Conservation (phyloP, 2,888 invertebrate genomes). For the Cantharis flavilabris region DNA sequence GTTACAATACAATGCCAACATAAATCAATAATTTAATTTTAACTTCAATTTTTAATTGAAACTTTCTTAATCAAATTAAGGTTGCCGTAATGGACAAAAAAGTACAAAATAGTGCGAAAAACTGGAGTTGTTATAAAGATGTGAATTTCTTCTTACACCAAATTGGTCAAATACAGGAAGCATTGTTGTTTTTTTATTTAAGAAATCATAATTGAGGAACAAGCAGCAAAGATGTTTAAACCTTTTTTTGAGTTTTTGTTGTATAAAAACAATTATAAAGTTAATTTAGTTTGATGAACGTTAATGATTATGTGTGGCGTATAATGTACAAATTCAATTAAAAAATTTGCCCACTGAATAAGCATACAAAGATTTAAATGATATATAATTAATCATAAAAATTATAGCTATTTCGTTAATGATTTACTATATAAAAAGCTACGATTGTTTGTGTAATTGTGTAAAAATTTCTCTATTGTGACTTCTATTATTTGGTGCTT, state of each 20-base stretch:
- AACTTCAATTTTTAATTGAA: background rate
- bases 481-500: background rate
- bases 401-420: conserved; percentile 1
- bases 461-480: background rate
- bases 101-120: background rate
- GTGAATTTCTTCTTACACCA: background rate
- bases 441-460: background rate
- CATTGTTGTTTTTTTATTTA: background rate
- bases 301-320: background rate
- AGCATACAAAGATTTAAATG: conserved; percentile 2
- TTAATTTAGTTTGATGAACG: background rate
- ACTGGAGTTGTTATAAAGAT: background rate
- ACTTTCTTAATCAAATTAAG: background rate
- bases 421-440: background rate
- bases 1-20: background rate
- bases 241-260: background rate
- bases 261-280: background rate
- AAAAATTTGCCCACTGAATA: conserved; percentile 2
- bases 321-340: conserved; percentile 4
- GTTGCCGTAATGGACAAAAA: background rate
- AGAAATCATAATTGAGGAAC: background rate
- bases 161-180: background rate
- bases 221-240: background rate
- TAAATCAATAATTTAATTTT: background rate
- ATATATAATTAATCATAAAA: background rate